These are phyloP conservation scores for Clanis bilineata DNA, from an alignment of 2,888 invertebrate genomes.

Conservation along the genomic window DNA sequence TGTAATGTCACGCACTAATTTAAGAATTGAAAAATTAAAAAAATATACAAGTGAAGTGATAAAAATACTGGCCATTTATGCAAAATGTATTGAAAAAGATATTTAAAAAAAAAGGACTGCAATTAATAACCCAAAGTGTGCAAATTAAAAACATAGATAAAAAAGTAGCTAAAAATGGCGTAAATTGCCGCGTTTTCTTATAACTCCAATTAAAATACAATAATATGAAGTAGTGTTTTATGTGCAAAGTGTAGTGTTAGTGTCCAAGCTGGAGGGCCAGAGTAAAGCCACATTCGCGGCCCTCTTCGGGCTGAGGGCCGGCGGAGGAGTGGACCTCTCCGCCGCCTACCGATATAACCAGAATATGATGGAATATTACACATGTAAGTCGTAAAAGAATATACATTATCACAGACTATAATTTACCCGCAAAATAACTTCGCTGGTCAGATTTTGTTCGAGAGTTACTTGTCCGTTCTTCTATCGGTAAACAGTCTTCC, in stretches of 20 bases:
- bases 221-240: slow-evolving; percentile 18
- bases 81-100: not conserved
- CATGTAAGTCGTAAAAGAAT: slow-evolving; percentile 95
- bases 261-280: slow-evolving; percentile 84
- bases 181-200: not conserved
- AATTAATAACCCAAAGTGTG: too few relatives aligned
- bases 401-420: too few relatives aligned
- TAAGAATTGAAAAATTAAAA: not conserved
- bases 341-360: slow-evolving; percentile 98
- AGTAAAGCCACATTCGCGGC: slow-evolving; percentile 86
- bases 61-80: not conserved
- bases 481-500: too few relatives aligned
- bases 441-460: too few relatives aligned
- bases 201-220: not conserved
- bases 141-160: not conserved
- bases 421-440: too few relatives aligned
- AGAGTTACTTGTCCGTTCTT: too few relatives aligned
- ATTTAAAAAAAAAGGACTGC: too few relatives aligned
- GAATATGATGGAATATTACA: slow-evolving; percentile 99
- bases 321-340: slow-evolving; percentile 92
- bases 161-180: not conserved
- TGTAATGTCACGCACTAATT: not conserved
- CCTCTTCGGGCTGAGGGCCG: slow-evolving; percentile 84
- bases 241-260: slow-evolving; percentile 34
- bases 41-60: not conserved